Evolutionary conservation across 2,797 vertebrate species (phyloP).

Genomic region (Iguana delicatissima): DNA sequence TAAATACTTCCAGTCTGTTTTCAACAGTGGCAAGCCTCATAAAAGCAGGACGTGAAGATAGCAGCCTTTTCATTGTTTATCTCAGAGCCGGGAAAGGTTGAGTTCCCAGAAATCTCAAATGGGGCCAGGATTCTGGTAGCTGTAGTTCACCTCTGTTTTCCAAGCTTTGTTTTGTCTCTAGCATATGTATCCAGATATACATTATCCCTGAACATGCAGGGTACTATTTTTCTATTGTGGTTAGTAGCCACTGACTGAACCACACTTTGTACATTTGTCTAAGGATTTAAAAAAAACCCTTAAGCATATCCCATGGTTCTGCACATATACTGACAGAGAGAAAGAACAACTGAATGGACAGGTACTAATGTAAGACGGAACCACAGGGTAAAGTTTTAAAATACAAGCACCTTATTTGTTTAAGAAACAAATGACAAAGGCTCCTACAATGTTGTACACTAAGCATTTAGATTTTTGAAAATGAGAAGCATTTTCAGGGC

Average conservation of each 20-base stretch:
- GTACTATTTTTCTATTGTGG: background rate
- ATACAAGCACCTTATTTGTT: background rate
- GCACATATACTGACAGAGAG: background rate
- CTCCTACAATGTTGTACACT: background rate
- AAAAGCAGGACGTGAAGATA: background rate
- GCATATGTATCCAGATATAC: background rate
- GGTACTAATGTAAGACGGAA: background rate
- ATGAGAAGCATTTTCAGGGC: background rate
- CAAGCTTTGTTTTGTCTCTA: background rate
- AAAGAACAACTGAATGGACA: too few relatives aligned
- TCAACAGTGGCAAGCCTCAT: background rate
- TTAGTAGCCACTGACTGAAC: background rate
- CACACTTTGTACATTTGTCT: background rate
- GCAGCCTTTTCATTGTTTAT: background rate
- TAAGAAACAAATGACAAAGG: background rate
- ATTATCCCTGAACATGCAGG: background rate
- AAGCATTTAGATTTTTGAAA: background rate
- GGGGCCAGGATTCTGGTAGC: too few relatives aligned
- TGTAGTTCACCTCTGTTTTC: too few relatives aligned
- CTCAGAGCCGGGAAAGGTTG: background rate
- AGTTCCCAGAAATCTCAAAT: too few relatives aligned
- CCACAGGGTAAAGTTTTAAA: background rate
- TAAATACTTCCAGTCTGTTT: background rate
- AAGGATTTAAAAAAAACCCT: background rate
- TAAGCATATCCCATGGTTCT: background rate